Evolutionary conservation across 1,140 invertebrate species (phyloP), one percentile per base, ranked within the genome.

Genomic region (Armadillidium nasatum): DNA sequence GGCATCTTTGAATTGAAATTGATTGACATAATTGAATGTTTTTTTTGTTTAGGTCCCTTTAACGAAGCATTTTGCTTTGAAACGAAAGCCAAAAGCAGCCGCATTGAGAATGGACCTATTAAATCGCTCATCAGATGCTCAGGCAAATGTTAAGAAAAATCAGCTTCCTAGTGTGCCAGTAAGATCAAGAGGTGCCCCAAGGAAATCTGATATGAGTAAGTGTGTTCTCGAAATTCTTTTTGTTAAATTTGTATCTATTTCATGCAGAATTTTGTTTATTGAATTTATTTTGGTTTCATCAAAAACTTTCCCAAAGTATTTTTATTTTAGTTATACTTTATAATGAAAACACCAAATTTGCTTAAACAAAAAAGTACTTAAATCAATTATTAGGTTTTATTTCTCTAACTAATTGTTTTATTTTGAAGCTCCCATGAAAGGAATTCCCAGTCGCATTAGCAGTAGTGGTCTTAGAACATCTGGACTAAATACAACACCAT

Each of bases 11-110:
- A n/a, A n/a, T n/a, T n/a, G n/a, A n/a, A n/a, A n/a, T n/a, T n/a
- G n/a, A n/a, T n/a, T n/a, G n/a, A n/a, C n/a, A n/a, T n/a, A n/a
- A n/a, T n/a, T n/a, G n/a, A n/a, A n/a, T 43, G 7, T 45, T 23
- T 21, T 73, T 76, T n/a, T 79, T 75, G 33, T 19, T 33, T 78
- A 86, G 79, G 85, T 87, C 19, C 84, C 84, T 46, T 85, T 87
- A 13, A 83, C 85, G 0, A 97, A 97, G 86, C 95, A 98, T 87
- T 99, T 99, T 83, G 94, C 91, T 44, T 84, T 98, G 4, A 97
- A 96, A 86, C 89, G 94, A 71, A 97, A 97, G 86, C 94, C 95
- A 7, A 99, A 99, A 86, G 97, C 95, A 76, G 94, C 94, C 0
- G 89, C 93, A 4, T 85, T 98, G 22, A 88, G 95, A 77, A 92